Conservation (phyloP, 2,797 vertebrate genomes). For the Somateria mollissima region DNA sequence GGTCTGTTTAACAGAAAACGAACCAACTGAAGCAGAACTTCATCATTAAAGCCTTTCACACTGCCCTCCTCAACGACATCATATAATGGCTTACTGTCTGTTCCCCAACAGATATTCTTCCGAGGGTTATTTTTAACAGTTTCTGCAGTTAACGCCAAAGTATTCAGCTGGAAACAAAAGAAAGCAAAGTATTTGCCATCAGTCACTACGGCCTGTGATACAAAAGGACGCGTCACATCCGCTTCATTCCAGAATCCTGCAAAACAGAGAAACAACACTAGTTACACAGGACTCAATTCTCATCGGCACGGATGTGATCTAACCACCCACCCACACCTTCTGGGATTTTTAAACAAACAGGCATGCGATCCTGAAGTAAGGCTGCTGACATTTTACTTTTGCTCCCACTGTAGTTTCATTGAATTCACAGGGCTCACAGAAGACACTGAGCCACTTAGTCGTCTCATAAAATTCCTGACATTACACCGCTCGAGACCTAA, state of each 20-base stretch:
- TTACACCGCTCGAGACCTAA: neutral
- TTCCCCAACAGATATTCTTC: constrained; percentile 96
- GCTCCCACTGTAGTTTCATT: fast-evolving
- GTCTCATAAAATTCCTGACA: fast-evolving
- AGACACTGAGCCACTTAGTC: fast-evolving
- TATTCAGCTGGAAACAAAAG: constrained; percentile 98
- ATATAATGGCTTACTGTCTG: constrained; percentile 87
- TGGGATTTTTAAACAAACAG: neutral
- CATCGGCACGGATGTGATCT: neutral
- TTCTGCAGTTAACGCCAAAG: constrained; percentile 86
- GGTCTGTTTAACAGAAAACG: constrained; percentile 87
- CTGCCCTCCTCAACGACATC: constrained; percentile 82
- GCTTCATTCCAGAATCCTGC: constrained; percentile 93
- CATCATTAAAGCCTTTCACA: constrained; percentile 90
- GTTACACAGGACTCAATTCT: neutral
- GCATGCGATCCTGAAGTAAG: neutral
- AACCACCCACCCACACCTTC: neutral
- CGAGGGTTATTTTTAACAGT: constrained; percentile 83
- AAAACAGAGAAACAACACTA: constrained; percentile 16
- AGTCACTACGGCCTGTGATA: constrained; percentile 92
- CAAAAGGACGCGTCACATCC: constrained; percentile 91
- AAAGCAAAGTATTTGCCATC: constrained; percentile 94
- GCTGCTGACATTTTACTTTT: neutral
- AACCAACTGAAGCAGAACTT: constrained; percentile 85
- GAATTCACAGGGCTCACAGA: neutral